phyloP scores from a whole-genome alignment of 2,113 vertebrate species.

The Erythrocebus patas region DNA sequence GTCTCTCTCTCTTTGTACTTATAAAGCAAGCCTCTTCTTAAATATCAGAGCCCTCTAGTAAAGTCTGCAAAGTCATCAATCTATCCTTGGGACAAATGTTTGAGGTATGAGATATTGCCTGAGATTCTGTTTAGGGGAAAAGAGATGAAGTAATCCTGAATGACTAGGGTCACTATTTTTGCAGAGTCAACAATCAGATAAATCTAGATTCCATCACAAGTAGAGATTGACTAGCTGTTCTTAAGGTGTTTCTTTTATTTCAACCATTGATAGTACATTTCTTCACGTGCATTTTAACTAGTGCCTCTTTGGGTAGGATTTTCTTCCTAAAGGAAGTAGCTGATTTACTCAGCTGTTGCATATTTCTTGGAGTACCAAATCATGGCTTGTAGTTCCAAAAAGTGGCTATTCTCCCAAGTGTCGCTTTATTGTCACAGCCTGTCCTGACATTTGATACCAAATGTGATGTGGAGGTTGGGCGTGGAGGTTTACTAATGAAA shows the following conservation, averaged over 20 bases:
- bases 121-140: not conserved
- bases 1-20: not conserved
- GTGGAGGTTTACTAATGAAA: conserved; percentile 7
- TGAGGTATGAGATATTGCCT: not conserved
- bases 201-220: not conserved
- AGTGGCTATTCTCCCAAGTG: not conserved
- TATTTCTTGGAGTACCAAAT: conserved; percentile 18
- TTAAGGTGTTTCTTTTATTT: not conserved
- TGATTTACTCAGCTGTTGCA: not conserved
- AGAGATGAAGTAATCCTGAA: not conserved
- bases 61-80: not conserved
- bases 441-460: conserved; percentile 10
- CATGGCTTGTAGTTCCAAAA: not conserved
- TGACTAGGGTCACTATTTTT: not conserved
- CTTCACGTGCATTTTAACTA: not conserved
- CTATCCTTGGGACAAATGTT: not conserved
- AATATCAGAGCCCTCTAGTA: not conserved
- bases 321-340: not conserved
- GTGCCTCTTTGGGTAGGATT: not conserved
- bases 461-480: not conserved
- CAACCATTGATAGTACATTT: not conserved
- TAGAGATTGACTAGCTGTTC: not conserved
- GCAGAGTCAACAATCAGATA: not conserved
- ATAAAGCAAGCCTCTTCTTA: not conserved
- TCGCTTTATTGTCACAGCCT: not conserved